Base-by-base conservation (phyloP, 2,888 invertebrate genomes). In the Proisotoma minuta region DNA sequence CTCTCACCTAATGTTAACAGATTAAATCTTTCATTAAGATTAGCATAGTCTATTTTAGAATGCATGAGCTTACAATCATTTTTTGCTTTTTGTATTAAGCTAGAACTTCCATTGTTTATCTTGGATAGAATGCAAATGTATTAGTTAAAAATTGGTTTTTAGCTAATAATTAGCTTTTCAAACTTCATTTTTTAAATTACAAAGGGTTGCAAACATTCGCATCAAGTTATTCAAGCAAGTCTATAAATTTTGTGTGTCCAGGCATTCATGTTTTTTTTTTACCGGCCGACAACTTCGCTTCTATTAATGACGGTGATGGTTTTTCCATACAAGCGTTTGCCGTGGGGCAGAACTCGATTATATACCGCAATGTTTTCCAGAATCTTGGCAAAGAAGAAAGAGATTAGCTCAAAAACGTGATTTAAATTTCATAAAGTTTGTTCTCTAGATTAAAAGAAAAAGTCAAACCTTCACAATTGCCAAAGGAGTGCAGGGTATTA, bases 401-500 rank as follows among this genome's bases (percentile, higher is more conserved):
- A n/a, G n/a, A n/a, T n/a, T n/a, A n/a, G n/a, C n/a, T n/a, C n/a
- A n/a, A n/a, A n/a, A n/a, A 49, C 23, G 23, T 51, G 20, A 53
- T 40, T 56, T 24, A 40, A 8, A 29, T 20, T 40, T 59, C 12
- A 39, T 51, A 23, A 50, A 26, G 24, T 57, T 47, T 4, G 12
- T 12, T 5, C 10, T 20, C 23, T 8, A 8, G 12, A 34, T 10
- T 15, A 43, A n/a, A 34, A 34, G 34, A 15, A 18, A n/a, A 50
- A 5, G n/a, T 24, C 52, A 2, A n/a, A 66, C 69, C 53, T 69
- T 69, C 15, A 69, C 59, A 15, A 69, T 59, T 4, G 63, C 69
- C 23, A 69, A 51, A 10, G 69, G 69, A 18, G 69, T 69, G 48
- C 69, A 69, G 8, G 69, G 69, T 28, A 69, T 56, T n/a, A 69